Conservation (phyloP, 1,140 invertebrate genomes). For the Adelges cooleyi region DNA sequence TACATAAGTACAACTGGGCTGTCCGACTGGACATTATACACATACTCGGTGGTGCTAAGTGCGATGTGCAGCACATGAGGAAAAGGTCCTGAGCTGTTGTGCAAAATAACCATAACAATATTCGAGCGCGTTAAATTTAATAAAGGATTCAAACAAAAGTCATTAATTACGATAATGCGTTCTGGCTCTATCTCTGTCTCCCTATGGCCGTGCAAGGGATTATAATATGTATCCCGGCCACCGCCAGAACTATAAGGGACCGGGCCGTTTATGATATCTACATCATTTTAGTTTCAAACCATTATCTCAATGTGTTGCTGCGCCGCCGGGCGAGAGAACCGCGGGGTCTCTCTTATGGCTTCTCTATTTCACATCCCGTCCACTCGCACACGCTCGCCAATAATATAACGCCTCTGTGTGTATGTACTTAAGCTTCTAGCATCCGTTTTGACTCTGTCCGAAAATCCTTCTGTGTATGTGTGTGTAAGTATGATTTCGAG, state of each 20-base stretch:
- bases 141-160: slow-evolving; percentile 28
- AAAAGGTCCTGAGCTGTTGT: slow-evolving; percentile 6
- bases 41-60: not conserved
- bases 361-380: not conserved
- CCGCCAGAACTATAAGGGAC: slow-evolving; percentile 18
- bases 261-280: slow-evolving; percentile 26
- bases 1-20: not conserved
- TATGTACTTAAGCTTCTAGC: not conserved
- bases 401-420: not conserved
- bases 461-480: not conserved
- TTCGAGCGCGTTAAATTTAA: slow-evolving; percentile 27
- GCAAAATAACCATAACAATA: slow-evolving; percentile 25
- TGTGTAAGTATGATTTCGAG: too few species aligned
- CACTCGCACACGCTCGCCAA: not conserved
- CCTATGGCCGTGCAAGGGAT: not conserved
- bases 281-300: slow-evolving; percentile 28
- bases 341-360: not conserved
- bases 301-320: slow-evolving; percentile 29
- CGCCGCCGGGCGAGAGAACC: not conserved
- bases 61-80: not conserved
- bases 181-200: not conserved
- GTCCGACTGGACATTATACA: not conserved
- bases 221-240: not conserved
- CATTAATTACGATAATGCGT: slow-evolving; percentile 29
- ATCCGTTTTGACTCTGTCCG: not conserved